phyloP scores from a whole-genome alignment of 2,113 vertebrate genomes.

The Oreochromis niloticus region DNA sequence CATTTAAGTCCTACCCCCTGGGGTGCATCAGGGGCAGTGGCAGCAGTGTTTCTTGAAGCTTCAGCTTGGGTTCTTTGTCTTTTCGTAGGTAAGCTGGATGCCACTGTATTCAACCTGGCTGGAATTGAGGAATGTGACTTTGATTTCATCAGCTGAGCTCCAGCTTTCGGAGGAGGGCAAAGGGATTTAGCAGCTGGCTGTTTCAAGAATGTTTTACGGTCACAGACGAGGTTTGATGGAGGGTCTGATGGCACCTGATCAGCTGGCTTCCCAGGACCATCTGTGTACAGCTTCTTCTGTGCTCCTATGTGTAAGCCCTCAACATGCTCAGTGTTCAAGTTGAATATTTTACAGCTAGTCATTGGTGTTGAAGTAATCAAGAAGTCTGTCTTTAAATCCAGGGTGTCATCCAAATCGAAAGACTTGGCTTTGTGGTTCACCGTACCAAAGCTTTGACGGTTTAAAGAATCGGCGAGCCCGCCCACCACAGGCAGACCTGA shows the following conservation, averaged over 20 bases:
- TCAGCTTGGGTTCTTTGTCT: constrained; percentile 2
- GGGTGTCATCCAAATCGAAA: constrained; percentile 38
- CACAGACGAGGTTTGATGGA: constrained; percentile 17
- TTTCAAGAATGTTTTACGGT: constrained; percentile 23
- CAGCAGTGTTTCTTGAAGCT: background rate
- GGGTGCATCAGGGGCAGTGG: background rate
- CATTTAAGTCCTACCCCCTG: background rate
- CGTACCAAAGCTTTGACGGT: background rate
- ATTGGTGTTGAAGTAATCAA: constrained; percentile 53
- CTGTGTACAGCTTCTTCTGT: constrained; percentile 23
- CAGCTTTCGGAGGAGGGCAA: background rate
- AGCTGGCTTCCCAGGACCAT: background rate
- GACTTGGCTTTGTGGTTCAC: background rate
- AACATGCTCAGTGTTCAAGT: background rate
- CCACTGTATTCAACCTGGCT: background rate
- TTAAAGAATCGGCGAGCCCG: background rate
- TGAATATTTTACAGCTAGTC: background rate
- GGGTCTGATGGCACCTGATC: background rate
- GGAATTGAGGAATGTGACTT: background rate
- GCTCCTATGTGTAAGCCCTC: background rate
- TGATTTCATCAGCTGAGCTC: constrained; percentile 1
- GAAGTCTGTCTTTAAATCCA: constrained; percentile 10
- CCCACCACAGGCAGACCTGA: background rate
- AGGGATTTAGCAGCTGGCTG: background rate
- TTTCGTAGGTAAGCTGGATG: background rate